phyloP scores from a whole-genome alignment of 2,113 vertebrate species.

The Brachypteracias leptosomus region DNA sequence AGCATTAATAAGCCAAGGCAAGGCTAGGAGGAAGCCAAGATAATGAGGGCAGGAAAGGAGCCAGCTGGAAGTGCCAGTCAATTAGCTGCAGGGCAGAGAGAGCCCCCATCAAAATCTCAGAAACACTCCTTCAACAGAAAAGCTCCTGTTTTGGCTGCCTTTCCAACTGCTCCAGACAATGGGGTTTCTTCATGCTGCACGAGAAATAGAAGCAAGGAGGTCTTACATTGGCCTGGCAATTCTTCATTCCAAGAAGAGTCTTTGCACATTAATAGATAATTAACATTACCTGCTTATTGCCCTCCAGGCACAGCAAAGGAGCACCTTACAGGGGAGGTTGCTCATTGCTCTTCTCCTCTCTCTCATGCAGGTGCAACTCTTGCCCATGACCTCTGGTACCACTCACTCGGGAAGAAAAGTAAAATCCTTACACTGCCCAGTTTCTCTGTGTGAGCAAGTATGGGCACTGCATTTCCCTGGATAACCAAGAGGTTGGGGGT shows the following conservation, averaged over 20 bases:
- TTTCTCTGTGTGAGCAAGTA: not conserved
- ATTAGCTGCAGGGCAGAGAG: not conserved
- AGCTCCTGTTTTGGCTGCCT: not conserved
- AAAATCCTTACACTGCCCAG: not conserved
- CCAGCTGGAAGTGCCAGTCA: not conserved
- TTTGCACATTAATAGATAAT: not conserved
- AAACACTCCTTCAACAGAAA: not conserved
- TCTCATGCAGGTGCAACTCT: accelerated
- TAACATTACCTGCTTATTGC: not conserved
- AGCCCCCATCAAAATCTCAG: not conserved
- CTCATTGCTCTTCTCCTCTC: not conserved
- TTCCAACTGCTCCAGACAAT: not conserved
- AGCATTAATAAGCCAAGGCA: not conserved
- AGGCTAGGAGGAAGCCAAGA: not conserved
- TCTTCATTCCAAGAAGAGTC: not conserved
- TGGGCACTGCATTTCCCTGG: not conserved
- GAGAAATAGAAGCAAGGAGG: not conserved
- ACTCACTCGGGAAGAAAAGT: not conserved
- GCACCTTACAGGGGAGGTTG: not conserved
- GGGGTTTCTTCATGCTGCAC: not conserved
- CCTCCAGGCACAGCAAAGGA: not conserved
- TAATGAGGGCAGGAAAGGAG: not conserved
- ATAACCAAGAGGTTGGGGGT: not conserved
- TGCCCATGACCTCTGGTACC: not conserved
- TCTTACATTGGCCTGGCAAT: accelerated